Evolutionary conservation across 2,797 vertebrate species (phyloP), one percentile per base, ranked within the genome.

Genomic region (Rallus crepitans): DNA sequence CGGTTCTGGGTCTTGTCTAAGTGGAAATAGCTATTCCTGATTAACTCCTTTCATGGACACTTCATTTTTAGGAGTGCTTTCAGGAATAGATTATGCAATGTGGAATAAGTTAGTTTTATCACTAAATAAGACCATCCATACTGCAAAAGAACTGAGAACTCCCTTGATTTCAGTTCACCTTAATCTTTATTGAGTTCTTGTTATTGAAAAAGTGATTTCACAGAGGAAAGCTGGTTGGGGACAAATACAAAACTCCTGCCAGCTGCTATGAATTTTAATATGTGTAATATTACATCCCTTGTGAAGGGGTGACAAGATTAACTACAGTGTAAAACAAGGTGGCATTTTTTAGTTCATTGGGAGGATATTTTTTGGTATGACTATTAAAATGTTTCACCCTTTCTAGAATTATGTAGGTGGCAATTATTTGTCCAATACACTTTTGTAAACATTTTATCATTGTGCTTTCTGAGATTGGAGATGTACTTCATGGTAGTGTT

Each of bases 71-170:
- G 59, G 28, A 60, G n/a, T 66, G 35, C 28, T 53, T 94, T 89
- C 61, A 80, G 39, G 35, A 89, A 71, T 60, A n/a, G 68, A 59
- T 96, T 94, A 91, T 80, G 39, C 23, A 91, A 92, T 76, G 17
- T 18, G 79, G 59, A 63, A 84, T 39, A 69, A 59, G 12, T 24
- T 79, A n/a, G 3, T 45, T 79, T 61, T 45, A 52, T 42, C 12
- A 17, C 55, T 48, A 70, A 86, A 42, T 42, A 83, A 85, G 52
- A 68, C 23, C 11, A n/a, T 73, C 52, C 28, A 21, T 30, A 53
- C 7, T 50, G 60, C 30, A 68, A 82, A 92, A 80, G 45, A 89
- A 68, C 30, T 0, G 2, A 52, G 15, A 73, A 50, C 17, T 53
- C 24, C 35, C 57, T 80, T 73, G 45, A 73, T 90, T 91, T 81